phyloP scores from a whole-genome alignment of 92 coral and sea anemone species.

The Pocillopora meandrina region DNA sequence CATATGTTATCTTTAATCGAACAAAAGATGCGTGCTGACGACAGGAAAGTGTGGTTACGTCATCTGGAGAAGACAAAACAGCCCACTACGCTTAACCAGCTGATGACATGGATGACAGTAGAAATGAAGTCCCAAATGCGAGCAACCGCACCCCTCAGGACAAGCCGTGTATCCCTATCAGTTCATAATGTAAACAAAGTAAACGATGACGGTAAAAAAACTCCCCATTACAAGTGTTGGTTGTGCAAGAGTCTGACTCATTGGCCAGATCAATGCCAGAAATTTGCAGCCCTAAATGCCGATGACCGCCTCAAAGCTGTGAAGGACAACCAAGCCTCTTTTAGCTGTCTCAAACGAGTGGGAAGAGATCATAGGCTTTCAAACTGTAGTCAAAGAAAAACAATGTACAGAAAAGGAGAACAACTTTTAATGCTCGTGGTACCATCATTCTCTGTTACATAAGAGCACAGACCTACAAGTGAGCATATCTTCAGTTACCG shows the following conservation, averaged over 20 bases:
- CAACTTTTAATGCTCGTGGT: conserved; percentile 19
- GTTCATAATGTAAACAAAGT: conserved; percentile 14
- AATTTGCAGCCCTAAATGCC: conserved; percentile 21
- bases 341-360: too few species aligned
- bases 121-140: conserved; percentile 37
- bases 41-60: too few species aligned
- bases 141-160: too few species aligned
- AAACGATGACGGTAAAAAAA: background rate
- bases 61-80: too few species aligned
- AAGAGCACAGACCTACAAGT: conserved; percentile 7
- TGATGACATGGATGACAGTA: conserved; percentile 61
- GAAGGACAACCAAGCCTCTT: too few species aligned
- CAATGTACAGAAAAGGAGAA: conserved; percentile 24
- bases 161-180: conserved; percentile 12
- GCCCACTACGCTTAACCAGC: too few species aligned
- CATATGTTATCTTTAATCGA: conserved; percentile 43
- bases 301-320: too few species aligned
- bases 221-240: conserved; percentile 44
- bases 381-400: conserved; percentile 47
- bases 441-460: conserved; percentile 62
- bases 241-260: conserved; percentile 39
- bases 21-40: conserved; percentile 43
- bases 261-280: conserved; percentile 59
- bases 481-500: conserved; percentile 37
- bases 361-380: conserved; percentile 28